A percentile compares a stretch with the other conserved stretches of the same genome.
phyloP scores from a whole-genome alignment of 2,113 vertebrate species.

The Pluvianellus socialis region DNA sequence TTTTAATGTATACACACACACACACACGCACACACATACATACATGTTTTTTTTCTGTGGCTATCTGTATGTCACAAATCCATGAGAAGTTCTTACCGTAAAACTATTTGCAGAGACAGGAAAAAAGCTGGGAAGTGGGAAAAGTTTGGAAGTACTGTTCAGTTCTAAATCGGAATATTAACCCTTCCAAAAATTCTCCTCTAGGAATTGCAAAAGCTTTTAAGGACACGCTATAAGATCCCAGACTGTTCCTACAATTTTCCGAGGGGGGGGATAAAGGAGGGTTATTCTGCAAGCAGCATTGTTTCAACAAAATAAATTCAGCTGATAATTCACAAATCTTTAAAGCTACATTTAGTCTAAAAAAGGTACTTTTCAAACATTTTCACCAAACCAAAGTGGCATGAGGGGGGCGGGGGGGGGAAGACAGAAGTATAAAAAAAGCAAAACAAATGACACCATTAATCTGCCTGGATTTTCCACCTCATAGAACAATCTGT shows the following conservation, averaged over 20 bases:
- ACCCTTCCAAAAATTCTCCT: conserved; percentile 28
- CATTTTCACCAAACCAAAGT: conserved; percentile 33
- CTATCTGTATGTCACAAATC: background rate
- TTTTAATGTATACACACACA: background rate
- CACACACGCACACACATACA: background rate
- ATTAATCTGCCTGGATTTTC: conserved; percentile 77
- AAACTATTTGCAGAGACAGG: background rate
- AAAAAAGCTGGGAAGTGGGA: background rate
- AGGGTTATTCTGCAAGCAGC: background rate
- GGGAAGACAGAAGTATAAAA: conserved; percentile 26
- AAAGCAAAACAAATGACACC: conserved; percentile 74
- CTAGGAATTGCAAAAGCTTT: conserved; percentile 6
- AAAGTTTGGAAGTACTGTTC: conserved; percentile 50
- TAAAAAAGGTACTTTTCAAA: conserved; percentile 46
- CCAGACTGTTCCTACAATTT: conserved; percentile 24
- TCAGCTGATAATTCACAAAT: background rate
- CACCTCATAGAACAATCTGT: conserved; percentile 76
- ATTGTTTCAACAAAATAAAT: conserved; percentile 20
- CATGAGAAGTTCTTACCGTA: background rate
- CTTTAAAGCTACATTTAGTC: conserved; percentile 41
- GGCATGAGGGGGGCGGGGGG: background rate
- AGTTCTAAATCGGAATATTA: background rate
- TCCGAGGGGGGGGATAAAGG: background rate
- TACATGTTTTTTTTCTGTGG: background rate
- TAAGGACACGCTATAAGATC: background rate